Evolutionary conservation across 1,140 invertebrate genomes (phyloP), one percentile per base, ranked within the genome.

Genomic region (Ceratosolen solmsi): DNA sequence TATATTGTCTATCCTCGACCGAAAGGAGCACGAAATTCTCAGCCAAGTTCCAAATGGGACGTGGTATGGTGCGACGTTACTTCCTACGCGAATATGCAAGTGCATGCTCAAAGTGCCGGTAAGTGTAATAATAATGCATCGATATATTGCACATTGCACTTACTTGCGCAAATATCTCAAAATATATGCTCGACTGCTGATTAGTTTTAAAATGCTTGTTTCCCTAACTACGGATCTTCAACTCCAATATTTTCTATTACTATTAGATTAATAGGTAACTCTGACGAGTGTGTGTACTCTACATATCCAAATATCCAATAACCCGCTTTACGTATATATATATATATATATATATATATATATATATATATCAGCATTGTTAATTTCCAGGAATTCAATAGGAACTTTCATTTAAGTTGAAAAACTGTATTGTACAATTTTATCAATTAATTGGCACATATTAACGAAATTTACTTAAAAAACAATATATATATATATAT

Each of bases 11-110:
- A 46, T 38, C 30, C 63, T 54, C 30, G n/a, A 77, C 2, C 13
- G 25, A 72, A 79, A 56, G 54, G 27, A 30, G 54, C 51, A 49
- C 56, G 25, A 79, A 72, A 72, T 74, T 79, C 54, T 41, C 58
- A 72, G 68, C 56, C 4, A 60, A 80, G 25, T 63, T 49, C 70
- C 56, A 80, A 65, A 54, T 80, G 41, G 79, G 68, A 33, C 68
- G 54, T 13, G 51, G 22, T n/a, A 11, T 54, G 54, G 5, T 30
- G 2, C 9, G 30, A 15, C 7, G 17, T 27, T 74, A 5, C 27
- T 0, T n/a, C n/a, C n/a, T 77, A 41, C 17, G 41, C 38, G 38
- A n/a, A n/a, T n/a, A 56, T 58, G 22, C 33, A 74, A 33, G 25
- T 46, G 8, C 15, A 8, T 27, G 3, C 27, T 11, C 20, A 54